Evolutionary conservation across 2,888 invertebrate genomes (phyloP).

Genomic region (Poecilobothrus nobilitatus): DNA sequence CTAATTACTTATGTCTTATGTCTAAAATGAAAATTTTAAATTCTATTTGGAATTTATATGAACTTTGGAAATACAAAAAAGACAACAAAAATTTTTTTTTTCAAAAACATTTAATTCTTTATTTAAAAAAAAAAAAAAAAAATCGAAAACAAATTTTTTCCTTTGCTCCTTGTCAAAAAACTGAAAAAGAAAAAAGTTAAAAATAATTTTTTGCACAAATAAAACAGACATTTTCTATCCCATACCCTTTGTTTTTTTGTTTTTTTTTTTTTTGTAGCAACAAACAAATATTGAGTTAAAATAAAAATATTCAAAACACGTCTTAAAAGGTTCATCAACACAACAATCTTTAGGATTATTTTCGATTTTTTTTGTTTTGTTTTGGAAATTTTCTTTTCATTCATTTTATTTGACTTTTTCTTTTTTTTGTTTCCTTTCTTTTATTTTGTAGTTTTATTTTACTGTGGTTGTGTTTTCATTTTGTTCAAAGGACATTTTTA

Average conservation of each 20-base stretch:
- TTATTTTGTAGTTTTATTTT: not conserved
- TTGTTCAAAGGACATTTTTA: not conserved
- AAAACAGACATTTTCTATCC: not conserved
- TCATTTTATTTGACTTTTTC: not conserved
- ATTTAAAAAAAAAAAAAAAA: no score
- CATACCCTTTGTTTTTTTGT: no score
- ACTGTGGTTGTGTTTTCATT: not conserved
- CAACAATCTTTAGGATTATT: not conserved
- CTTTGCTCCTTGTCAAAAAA: no score
- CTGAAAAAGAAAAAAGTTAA: no score
- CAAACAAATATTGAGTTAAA: not conserved
- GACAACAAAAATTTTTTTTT: no score
- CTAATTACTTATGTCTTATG: no score
- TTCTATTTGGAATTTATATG: no score
- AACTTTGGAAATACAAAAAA: no score
- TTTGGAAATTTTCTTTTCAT: not conserved
- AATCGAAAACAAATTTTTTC: no score
- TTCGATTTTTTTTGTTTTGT: not conserved
- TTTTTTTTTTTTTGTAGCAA: no score
- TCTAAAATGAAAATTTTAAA: no score
- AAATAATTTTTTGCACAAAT: not conserved
- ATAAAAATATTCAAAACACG: not conserved
- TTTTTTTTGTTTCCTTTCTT: not conserved
- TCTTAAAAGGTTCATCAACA: slow-evolving; percentile 1
- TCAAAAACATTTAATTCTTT: no score